These are phyloP conservation scores for Agrotis clavis DNA, from an alignment of 2,888 invertebrate species.

Conservation along the genomic window DNA sequence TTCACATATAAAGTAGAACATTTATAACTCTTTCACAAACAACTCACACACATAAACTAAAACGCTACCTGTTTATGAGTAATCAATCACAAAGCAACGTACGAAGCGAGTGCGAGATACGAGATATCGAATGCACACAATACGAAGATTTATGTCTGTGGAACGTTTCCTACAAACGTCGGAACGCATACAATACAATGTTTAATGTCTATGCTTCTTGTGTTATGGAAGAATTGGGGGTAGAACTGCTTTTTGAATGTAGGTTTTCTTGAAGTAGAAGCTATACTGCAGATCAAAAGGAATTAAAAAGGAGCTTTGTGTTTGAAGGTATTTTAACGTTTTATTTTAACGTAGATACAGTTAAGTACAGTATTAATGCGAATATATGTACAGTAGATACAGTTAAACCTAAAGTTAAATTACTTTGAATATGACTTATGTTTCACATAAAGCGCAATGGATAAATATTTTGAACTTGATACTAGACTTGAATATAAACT, in stretches of 20 bases:
- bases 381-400: too few relatives aligned
- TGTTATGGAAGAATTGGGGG: conserved; percentile 10
- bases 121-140: conserved; percentile 58
- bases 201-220: conserved; percentile 34
- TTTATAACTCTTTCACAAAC: neutral
- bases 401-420: too few relatives aligned
- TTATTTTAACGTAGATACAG: too few relatives aligned
- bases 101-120: conserved; percentile 36
- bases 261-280: neutral
- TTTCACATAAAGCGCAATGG: too few relatives aligned
- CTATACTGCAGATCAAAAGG: neutral
- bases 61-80: conserved; percentile 44
- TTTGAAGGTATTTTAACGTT: too few relatives aligned
- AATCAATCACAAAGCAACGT: conserved; percentile 55
- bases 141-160: conserved; percentile 55
- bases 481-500: too few relatives aligned
- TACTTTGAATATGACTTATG: too few relatives aligned
- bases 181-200: conserved; percentile 48
- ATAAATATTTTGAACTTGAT: too few relatives aligned
- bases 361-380: too few relatives aligned
- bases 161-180: conserved; percentile 30
- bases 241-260: conserved; percentile 4
- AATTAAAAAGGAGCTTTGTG: too few relatives aligned
- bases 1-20: neutral
- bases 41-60: neutral